Percentiles rank a stretch among this genome's conserved stretches.
phyloP scores from a whole-genome alignment of 2,797 vertebrate species.

The Poeciliopsis paucimaculata region DNA sequence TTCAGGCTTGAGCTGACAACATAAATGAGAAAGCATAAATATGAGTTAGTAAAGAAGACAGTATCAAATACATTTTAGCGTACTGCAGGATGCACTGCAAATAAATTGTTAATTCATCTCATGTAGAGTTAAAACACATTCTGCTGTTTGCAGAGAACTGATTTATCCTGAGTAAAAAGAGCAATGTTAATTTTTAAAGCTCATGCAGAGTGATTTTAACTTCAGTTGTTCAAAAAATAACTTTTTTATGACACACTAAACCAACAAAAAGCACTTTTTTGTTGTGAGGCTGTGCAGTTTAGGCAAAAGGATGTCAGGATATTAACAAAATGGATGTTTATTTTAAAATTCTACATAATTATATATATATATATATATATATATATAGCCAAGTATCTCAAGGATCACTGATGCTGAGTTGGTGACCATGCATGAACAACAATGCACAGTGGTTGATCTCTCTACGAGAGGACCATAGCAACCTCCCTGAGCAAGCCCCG shows the following conservation, averaged over 20 bases:
- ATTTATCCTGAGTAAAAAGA: conserved; percentile 50
- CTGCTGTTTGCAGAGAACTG: conserved; percentile 45
- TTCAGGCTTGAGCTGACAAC: conserved; percentile 16
- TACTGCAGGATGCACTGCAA: conserved; percentile 38
- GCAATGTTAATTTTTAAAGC: conserved; percentile 42
- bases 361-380: too few relatives aligned
- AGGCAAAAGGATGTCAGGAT: neutral
- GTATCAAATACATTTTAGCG: conserved; percentile 54
- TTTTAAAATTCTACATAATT: neutral
- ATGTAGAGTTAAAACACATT: conserved; percentile 47
- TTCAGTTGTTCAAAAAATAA: conserved; percentile 25
- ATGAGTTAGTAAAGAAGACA: conserved; percentile 52
- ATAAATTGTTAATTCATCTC: conserved; percentile 56
- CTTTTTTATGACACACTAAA: neutral
- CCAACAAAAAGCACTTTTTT: neutral
- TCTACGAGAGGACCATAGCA: too few relatives aligned
- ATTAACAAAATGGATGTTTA: neutral
- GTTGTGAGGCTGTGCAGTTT: neutral
- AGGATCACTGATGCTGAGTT: too few relatives aligned
- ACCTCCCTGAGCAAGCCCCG: too few relatives aligned
- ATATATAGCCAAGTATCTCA: too few relatives aligned
- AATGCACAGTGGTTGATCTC: too few relatives aligned
- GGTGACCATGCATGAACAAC: too few relatives aligned
- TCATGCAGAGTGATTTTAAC: conserved; percentile 28
- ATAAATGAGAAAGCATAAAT: conserved; percentile 12